Evolutionary conservation across 2,113 vertebrate genomes (phyloP).

Genomic region (Mixornis gularis): DNA sequence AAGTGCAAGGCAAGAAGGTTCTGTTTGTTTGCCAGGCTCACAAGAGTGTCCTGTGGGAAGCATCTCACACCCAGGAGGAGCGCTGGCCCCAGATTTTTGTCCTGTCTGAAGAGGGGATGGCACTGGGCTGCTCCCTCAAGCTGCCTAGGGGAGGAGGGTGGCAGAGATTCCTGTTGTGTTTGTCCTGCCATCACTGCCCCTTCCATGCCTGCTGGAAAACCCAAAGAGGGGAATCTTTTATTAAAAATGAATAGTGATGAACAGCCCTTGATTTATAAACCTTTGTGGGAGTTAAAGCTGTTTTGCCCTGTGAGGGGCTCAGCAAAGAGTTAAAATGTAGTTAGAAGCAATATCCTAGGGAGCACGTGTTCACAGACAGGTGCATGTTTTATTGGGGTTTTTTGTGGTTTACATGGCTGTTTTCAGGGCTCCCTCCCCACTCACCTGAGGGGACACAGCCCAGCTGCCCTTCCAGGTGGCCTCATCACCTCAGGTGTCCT

Average conservation of each 20-base stretch:
- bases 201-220: background rate
- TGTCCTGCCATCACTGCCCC: background rate
- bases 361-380: rapidly evolving
- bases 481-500: background rate
- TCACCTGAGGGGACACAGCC: background rate
- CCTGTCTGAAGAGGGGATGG: background rate
- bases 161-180: background rate
- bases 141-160: background rate
- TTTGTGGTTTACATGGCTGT: background rate
- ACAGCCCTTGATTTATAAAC: rapidly evolving
- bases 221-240: background rate
- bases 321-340: background rate
- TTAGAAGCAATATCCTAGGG: background rate
- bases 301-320: background rate
- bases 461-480: background rate
- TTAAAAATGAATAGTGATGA: rapidly evolving
- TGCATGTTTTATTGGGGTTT: background rate
- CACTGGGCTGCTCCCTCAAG: rapidly evolving
- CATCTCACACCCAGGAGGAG: background rate
- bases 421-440: background rate
- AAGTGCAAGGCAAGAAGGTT: background rate
- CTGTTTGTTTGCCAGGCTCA: background rate
- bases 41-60: rapidly evolving
- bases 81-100: background rate
- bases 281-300: background rate